Evolutionary conservation across 1,140 invertebrate species (phyloP).

Genomic region (Tetragonula clypearis): DNA sequence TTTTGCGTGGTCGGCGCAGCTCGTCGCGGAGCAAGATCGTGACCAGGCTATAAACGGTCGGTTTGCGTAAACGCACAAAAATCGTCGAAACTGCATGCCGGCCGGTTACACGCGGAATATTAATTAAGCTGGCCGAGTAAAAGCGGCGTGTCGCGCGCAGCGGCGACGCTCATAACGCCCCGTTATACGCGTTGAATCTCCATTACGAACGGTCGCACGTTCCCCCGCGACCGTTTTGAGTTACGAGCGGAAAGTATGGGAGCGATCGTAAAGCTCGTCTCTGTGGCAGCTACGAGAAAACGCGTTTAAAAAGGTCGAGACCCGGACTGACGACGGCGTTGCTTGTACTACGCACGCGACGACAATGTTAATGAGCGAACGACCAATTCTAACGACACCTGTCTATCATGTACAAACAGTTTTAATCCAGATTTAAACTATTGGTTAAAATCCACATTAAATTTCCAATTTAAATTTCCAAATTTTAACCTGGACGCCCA

Average conservation of each 20-base stretch:
- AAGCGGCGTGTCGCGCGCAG: conserved; percentile 21
- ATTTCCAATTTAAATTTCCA: no score
- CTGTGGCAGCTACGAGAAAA: conserved; percentile 12
- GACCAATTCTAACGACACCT: conserved; percentile 30
- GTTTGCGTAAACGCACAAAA: conserved; percentile 71
- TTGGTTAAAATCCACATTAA: no score
- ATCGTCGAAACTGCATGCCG: conserved; percentile 64
- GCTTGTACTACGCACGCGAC: conserved; percentile 19
- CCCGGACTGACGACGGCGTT: conserved; percentile 12
- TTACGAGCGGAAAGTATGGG: conserved; percentile 66
- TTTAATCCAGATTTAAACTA: no score
- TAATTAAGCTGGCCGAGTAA: conserved; percentile 53
- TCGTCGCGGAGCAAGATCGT: conserved; percentile 54
- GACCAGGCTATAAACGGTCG: conserved; percentile 71
- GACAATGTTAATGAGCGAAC: conserved; percentile 38
- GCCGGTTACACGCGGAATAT: conserved; percentile 64
- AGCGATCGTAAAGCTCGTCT: conserved; percentile 63
- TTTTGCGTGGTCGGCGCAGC: not conserved
- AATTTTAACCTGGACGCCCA: no score
- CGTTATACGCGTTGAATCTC: conserved; percentile 56
- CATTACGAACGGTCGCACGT: conserved; percentile 57
- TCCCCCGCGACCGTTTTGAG: conserved; percentile 59
- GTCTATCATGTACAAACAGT: not conserved
- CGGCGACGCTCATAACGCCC: conserved; percentile 35
- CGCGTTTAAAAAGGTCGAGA: conserved; percentile 54